Percentiles rank a stretch among this genome's conserved stretches.
Evolutionary conservation across 2,888 invertebrate species (phyloP).

Genomic region (Dasypogon diadema): DNA sequence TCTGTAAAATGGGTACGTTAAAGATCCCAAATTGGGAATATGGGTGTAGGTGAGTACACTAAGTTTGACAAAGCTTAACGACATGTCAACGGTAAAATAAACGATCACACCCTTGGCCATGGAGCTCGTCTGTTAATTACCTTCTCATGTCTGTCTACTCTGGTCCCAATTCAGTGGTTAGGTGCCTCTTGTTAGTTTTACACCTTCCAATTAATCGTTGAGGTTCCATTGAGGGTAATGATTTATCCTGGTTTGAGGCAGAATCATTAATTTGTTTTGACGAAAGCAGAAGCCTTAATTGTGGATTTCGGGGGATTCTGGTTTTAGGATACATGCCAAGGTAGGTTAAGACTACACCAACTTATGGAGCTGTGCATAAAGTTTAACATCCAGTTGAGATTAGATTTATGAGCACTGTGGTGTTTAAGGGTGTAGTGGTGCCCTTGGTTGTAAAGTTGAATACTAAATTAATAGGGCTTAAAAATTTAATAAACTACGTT

Average conservation of each 20-base stretch:
- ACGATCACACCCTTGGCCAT: slow-evolving; percentile 28
- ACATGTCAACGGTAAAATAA: slow-evolving; percentile 39
- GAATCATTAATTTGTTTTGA: slow-evolving; percentile 40
- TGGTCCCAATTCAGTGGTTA: neutral
- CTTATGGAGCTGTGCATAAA: neutral
- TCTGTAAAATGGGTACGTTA: slow-evolving; percentile 3
- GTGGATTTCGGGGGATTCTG: neutral
- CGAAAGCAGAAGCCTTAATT: slow-evolving; percentile 21
- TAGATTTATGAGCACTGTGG: too few species aligned
- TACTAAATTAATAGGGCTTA: slow-evolving; percentile 13
- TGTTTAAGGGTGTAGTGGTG: neutral
- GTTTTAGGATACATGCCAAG: neutral
- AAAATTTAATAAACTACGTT: slow-evolving; percentile 26
- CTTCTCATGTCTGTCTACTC: neutral
- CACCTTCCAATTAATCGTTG: slow-evolving; percentile 43
- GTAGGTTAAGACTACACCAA: neutral
- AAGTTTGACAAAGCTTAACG: slow-evolving; percentile 40
- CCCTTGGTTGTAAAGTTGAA: neutral
- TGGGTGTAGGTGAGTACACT: neutral
- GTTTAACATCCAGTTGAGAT: too few species aligned
- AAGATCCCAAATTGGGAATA: neutral
- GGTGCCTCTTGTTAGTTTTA: slow-evolving; percentile 23
- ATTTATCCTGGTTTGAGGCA: slow-evolving; percentile 22
- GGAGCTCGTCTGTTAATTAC: slow-evolving; percentile 27
- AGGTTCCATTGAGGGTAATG: slow-evolving; percentile 41